Conservation (phyloP, 1,140 invertebrate genomes). For the Arion vulgaris region DNA sequence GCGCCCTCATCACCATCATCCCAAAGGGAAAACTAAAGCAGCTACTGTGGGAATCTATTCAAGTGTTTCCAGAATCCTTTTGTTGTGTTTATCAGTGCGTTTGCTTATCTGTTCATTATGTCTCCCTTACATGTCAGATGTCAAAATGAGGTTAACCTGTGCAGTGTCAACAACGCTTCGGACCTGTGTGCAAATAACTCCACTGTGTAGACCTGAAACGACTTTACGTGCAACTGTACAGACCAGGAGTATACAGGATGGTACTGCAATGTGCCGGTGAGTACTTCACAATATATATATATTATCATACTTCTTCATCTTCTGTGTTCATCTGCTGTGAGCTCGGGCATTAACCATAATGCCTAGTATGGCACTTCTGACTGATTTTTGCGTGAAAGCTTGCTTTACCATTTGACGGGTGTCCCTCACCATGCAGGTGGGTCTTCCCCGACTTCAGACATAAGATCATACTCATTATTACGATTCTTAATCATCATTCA, state of each 20-base stretch:
- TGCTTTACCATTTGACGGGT: too few relatives aligned
- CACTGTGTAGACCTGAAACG: not conserved
- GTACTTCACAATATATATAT: not conserved
- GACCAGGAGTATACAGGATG: slow-evolving; percentile 8
- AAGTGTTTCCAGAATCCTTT: not conserved
- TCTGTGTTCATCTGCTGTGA: too few relatives aligned
- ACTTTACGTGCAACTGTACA: not conserved
- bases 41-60: not conserved
- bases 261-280: slow-evolving; percentile 10
- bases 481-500: too few relatives aligned
- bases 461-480: too few relatives aligned
- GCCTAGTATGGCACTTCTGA: too few relatives aligned
- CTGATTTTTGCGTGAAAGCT: too few relatives aligned
- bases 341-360: too few relatives aligned
- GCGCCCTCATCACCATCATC: not conserved
- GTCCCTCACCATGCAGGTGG: too few relatives aligned
- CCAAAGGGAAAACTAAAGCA: not conserved
- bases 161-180: not conserved
- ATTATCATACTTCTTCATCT: too few relatives aligned
- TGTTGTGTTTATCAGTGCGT: not conserved
- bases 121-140: slow-evolving; percentile 13
- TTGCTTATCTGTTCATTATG: slow-evolving; percentile 6
- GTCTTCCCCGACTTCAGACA: too few relatives aligned
- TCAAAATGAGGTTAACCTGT: not conserved
- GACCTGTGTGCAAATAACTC: not conserved